Evolutionary conservation across 1,140 invertebrate species (phyloP).

Genomic region (Agrypnia vestita): DNA sequence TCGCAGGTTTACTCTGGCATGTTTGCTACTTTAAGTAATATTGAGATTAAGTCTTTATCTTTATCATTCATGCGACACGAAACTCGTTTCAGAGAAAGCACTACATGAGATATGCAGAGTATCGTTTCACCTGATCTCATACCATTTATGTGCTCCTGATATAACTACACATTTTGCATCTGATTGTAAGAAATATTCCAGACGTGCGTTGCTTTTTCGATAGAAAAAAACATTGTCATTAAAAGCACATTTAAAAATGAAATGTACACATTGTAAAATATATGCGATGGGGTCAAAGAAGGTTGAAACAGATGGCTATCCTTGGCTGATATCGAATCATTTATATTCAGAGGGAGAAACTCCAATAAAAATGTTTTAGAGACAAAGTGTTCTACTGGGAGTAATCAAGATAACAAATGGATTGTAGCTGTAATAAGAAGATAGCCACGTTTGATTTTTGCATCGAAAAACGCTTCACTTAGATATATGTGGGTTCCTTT

Average conservation of each 20-base stretch:
- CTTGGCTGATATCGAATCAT: slow-evolving; percentile 58
- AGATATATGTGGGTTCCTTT: not conserved
- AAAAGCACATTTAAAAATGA: too few species aligned
- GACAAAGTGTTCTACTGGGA: slow-evolving; percentile 57
- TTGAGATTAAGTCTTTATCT: slow-evolving; percentile 51
- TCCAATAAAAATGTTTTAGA: slow-evolving; percentile 61
- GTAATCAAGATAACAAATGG: slow-evolving; percentile 58
- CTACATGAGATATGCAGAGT: slow-evolving; percentile 23
- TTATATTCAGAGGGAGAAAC: slow-evolving; percentile 57
- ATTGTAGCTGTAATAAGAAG: slow-evolving; percentile 47
- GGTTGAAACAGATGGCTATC: slow-evolving; percentile 55
- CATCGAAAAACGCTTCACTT: not conserved
- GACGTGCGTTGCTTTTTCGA: too few species aligned
- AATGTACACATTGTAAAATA: too few species aligned
- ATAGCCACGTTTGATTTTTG: slow-evolving; percentile 37
- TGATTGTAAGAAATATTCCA: too few species aligned
- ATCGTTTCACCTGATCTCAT: not conserved
- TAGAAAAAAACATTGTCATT: too few species aligned
- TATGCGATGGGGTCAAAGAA: slow-evolving; percentile 50
- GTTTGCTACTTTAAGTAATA: slow-evolving; percentile 36
- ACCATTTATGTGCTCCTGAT: slow-evolving; percentile 1
- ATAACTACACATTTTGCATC: not conserved
- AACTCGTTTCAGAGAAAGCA: slow-evolving; percentile 11
- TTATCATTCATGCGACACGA: slow-evolving; percentile 26
- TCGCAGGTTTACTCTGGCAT: slow-evolving; percentile 33